A percentile compares a stretch with the other conserved stretches of the same genome.
phyloP scores from a whole-genome alignment of 2,888 invertebrate species.

The Xestia xanthographa region DNA sequence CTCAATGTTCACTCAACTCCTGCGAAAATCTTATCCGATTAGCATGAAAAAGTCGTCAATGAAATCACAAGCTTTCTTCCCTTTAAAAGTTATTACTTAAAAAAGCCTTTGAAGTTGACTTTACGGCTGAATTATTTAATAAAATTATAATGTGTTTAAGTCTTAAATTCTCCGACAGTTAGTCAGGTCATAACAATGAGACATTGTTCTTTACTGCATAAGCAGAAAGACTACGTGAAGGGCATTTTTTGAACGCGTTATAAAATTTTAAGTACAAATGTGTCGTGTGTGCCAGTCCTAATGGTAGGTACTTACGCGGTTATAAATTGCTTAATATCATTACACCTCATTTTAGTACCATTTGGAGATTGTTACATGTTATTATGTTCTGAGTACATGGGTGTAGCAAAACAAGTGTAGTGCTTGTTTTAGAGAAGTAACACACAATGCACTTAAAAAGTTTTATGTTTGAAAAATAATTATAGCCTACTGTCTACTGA shows the following conservation, averaged over 20 bases:
- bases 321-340: constrained; percentile 47
- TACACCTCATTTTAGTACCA: constrained; percentile 34
- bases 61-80: constrained; percentile 40
- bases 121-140: constrained; percentile 37
- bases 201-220: constrained; percentile 48
- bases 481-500: neutral
- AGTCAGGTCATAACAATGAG: constrained; percentile 55
- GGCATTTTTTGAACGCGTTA: constrained; percentile 49
- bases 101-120: constrained; percentile 38
- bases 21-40: constrained; percentile 33
- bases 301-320: constrained; percentile 27
- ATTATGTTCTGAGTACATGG: constrained; percentile 10
- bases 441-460: neutral
- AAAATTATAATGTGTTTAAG: constrained; percentile 50
- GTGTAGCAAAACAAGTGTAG: neutral
- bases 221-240: constrained; percentile 46
- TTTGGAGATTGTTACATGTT: constrained; percentile 36
- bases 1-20: constrained; percentile 31
- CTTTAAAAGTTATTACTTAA: constrained; percentile 39
- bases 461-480: neutral
- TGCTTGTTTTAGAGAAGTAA: no score
- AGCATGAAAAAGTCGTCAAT: constrained; percentile 54
- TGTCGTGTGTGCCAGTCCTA: constrained; percentile 17
- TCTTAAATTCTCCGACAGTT: constrained; percentile 46
- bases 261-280: constrained; percentile 39